phyloP scores from a whole-genome alignment of 2,888 invertebrate species.

The Hipparchia sbordonii region DNA sequence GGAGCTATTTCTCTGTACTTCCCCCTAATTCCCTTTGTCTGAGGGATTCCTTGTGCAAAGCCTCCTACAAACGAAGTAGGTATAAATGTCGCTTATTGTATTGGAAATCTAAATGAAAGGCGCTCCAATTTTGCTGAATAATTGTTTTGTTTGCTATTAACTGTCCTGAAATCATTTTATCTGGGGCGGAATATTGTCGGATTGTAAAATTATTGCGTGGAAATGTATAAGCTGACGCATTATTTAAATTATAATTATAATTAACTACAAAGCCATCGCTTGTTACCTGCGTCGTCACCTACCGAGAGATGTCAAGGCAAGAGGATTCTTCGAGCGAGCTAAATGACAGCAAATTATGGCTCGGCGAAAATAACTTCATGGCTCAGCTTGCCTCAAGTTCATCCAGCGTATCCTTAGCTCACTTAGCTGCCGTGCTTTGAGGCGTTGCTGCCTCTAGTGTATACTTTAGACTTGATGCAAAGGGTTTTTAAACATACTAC shows the following conservation, averaged over 20 bases:
- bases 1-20: constrained; percentile 14
- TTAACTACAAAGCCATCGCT: background rate
- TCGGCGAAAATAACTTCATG: too few species aligned
- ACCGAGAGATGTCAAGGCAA: too few species aligned
- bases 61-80: constrained; percentile 4
- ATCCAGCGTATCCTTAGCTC: too few species aligned
- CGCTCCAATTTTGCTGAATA: constrained; percentile 13
- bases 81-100: constrained; percentile 10
- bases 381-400: too few species aligned
- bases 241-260: background rate
- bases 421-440: too few species aligned
- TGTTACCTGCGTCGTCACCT: background rate
- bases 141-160: constrained; percentile 9
- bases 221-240: background rate
- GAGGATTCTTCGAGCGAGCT: too few species aligned
- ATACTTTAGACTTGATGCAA: too few species aligned
- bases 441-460: too few species aligned
- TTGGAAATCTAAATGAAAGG: constrained; percentile 1
- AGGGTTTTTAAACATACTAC: too few species aligned
- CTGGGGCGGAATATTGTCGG: background rate
- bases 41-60: background rate
- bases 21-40: constrained; percentile 13
- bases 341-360: background rate
- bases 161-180: background rate
- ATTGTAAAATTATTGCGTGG: background rate